Percentiles rank a stretch among this genome's conserved stretches.
Conservation (phyloP, 2,888 invertebrate species). For the Hirudinaria manillensis region DNA sequence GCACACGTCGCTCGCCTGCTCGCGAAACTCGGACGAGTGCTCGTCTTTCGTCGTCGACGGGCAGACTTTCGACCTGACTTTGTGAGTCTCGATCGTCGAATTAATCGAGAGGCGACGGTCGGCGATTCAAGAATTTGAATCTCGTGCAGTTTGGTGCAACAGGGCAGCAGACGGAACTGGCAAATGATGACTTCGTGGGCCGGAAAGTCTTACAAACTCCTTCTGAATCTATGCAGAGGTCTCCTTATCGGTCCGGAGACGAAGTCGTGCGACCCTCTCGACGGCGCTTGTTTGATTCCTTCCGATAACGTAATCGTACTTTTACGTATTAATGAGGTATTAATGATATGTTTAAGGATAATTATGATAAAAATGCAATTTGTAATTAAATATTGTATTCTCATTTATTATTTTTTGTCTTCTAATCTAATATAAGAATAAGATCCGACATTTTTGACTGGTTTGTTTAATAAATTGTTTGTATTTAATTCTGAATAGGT, state of each 20-base stretch:
- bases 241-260: not conserved
- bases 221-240: constrained; percentile 1
- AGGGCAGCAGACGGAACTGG: constrained; percentile 1
- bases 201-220: not conserved
- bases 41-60: not conserved
- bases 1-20: constrained; percentile 13
- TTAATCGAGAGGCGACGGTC: not conserved
- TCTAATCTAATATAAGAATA: too few relatives aligned
- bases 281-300: not conserved
- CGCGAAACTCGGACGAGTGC: not conserved
- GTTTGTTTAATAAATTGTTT: too few relatives aligned
- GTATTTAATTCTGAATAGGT: too few relatives aligned
- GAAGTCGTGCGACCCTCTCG: not conserved
- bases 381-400: too few relatives aligned
- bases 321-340: too few relatives aligned
- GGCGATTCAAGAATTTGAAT: too few relatives aligned
- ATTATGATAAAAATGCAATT: too few relatives aligned
- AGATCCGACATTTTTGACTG: too few relatives aligned
- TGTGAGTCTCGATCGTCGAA: not conserved
- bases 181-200: not conserved
- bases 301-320: not conserved
- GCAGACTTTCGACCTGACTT: not conserved
- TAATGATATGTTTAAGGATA: too few relatives aligned
- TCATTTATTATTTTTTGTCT: too few relatives aligned
- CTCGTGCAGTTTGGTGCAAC: not conserved